A percentile compares a stretch with the other conserved stretches of the same genome.
phyloP scores from a whole-genome alignment of 2,888 invertebrate genomes.

The Drosophila eohydei region DNA sequence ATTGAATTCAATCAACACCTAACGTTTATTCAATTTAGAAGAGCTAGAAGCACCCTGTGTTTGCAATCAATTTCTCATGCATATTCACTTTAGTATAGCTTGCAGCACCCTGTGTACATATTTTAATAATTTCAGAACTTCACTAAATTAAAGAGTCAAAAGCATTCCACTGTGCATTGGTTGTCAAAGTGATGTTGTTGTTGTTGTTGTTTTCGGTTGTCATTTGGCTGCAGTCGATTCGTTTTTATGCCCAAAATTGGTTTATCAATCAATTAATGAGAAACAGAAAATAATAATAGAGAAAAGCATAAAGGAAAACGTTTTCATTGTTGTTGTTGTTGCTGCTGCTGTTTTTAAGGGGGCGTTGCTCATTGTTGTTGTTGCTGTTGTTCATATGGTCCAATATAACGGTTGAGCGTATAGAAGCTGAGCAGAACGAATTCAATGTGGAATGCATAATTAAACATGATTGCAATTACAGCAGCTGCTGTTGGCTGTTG shows the following conservation, averaged over 20 bases:
- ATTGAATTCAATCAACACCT: too few relatives aligned
- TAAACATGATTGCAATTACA: constrained; percentile 72
- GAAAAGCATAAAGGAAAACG: constrained; percentile 21
- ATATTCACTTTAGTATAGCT: background rate
- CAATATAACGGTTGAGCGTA: constrained; percentile 42
- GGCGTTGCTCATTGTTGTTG: constrained; percentile 48
- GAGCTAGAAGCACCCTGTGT: background rate
- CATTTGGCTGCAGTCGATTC: constrained; percentile 12
- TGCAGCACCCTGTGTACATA: background rate
- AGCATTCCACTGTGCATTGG: background rate
- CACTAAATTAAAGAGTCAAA: background rate
- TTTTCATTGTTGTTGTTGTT: constrained; percentile 20
- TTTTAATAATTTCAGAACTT: background rate
- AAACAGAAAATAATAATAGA: constrained; percentile 16
- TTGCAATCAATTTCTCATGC: too few relatives aligned
- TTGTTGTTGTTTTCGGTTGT: constrained; percentile 11
- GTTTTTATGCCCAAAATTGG: constrained; percentile 50
- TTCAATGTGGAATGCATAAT: constrained; percentile 76
- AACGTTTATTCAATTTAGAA: too few relatives aligned
- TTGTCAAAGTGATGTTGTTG: constrained; percentile 12
- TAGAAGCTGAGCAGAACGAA: constrained; percentile 52
- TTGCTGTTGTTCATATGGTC: constrained; percentile 8
- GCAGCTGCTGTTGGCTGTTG: constrained; percentile 19
- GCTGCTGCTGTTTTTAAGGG: constrained; percentile 34
- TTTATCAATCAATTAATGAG: constrained; percentile 69